A percentile compares a stretch with the other conserved stretches of the same genome.
These are phyloP conservation scores for Portunus trituberculatus DNA, from an alignment of 1,140 invertebrate species.

Conservation along the genomic window DNA sequence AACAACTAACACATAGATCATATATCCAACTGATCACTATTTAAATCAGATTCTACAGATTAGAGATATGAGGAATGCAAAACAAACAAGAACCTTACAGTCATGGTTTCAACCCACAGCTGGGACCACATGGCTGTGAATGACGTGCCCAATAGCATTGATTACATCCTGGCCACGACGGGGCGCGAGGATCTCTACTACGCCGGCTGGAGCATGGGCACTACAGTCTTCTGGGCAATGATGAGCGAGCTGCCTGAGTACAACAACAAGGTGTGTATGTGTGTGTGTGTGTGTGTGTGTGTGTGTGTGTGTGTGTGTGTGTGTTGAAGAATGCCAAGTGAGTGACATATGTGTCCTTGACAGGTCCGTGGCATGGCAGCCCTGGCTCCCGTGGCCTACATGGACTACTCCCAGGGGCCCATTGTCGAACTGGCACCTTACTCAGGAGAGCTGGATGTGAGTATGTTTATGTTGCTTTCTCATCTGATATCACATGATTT, in stretches of 20 bases:
- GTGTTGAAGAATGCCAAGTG: background rate
- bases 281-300: conserved; percentile 32
- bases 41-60: too few species aligned
- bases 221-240: conserved; percentile 86
- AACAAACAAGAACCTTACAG: background rate
- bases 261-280: conserved; percentile 80
- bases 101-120: conserved; percentile 79
- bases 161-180: conserved; percentile 84
- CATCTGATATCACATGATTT: too few species aligned
- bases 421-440: conserved; percentile 27
- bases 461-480: background rate
- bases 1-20: too few species aligned
- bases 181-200: conserved; percentile 84
- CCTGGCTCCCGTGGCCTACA: conserved; percentile 52
- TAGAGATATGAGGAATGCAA: background rate
- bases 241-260: conserved; percentile 84
- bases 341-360: background rate
- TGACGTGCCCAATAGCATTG: conserved; percentile 87
- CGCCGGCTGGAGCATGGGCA: conserved; percentile 85
- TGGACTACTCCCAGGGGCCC: background rate
- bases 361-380: conserved; percentile 35
- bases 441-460: conserved; percentile 30
- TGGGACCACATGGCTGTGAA: conserved; percentile 90
- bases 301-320: background rate
- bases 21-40: too few species aligned